These are phyloP conservation scores for Axis porcinus DNA, from an alignment of 2,113 vertebrate species.

Conservation along the genomic window DNA sequence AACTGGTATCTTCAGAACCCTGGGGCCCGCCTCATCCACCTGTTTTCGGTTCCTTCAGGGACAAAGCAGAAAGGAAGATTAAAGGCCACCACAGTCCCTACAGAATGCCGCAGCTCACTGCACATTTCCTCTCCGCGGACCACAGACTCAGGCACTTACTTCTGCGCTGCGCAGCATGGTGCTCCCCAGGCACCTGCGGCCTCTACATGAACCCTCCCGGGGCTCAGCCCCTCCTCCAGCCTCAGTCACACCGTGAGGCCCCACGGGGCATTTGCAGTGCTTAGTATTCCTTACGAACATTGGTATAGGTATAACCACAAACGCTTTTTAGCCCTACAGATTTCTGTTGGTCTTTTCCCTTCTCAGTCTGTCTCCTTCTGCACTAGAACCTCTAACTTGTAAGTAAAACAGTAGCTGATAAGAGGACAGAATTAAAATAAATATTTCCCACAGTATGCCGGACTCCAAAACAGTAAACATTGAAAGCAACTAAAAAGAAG, in stretches of 20 bases:
- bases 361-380: neutral
- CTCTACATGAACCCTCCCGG: neutral
- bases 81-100: fast-evolving
- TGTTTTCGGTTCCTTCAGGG: slow-evolving; percentile 1
- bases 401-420: neutral
- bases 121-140: neutral
- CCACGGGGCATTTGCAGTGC: fast-evolving
- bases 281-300: fast-evolving
- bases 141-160: neutral
- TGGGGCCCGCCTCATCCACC: neutral
- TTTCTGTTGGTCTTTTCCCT: neutral
- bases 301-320: neutral
- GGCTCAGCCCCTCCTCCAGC: neutral
- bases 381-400: neutral
- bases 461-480: neutral
- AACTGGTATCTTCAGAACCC: slow-evolving; percentile 35
- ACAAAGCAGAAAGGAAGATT: slow-evolving; percentile 24
- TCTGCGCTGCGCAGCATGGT: slow-evolving; percentile 1
- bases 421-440: neutral
- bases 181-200: neutral
- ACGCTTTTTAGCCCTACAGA: neutral
- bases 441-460: neutral
- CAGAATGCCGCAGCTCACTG: neutral
- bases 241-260: neutral
- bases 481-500: neutral